Evolutionary conservation across 2,888 invertebrate species (phyloP), one percentile per base, ranked within the genome.

Genomic region (Dyspetes luteomarginatus): DNA sequence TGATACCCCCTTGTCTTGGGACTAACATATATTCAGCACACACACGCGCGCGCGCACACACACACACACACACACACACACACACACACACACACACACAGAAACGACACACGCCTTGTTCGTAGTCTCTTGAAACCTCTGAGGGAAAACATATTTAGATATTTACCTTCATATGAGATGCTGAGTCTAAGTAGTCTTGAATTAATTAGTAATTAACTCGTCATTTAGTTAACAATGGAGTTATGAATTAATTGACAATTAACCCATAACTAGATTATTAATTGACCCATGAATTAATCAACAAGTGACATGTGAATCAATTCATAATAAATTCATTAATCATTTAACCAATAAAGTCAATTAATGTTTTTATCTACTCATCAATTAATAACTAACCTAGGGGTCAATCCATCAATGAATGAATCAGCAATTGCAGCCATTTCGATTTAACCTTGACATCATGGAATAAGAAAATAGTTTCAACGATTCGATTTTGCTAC

Each of bases 1-100:
- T 62, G 81, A 81, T 81, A 73, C 60, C 15, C 41, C 50, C 17
- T 48, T 74, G 28, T 9, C 56, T 67, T 74, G 56, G 19, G 43
- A 56, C 36, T 43, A 72, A 36, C 50, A 41, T 41, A 19, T 30
- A 43, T 36, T 55, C 24, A 58, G 15, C 55, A 19, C 55, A 19
- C 26, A 17, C 50, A 65, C 30, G 30, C 28, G 30, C 9, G 30
- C 56, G 26, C 56, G 19, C 24, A 30, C 45, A 43, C 36, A 55
- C 24, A 55, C 41, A 26, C 41, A 19, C 45, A 24, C 30, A 22
- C 41, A 68, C 41, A 68, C 36, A 55, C 1, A 45, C 17, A 19
- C 17, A 28, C 5, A 56, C 9, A 15, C 28, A 28, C 15, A 28
- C 56, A 28, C 7, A n/a, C 55, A 15, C 28, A 36, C 12, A 36